Conservation (phyloP, 1,140 invertebrate genomes). For the Aphaenogaster rudis region DNA sequence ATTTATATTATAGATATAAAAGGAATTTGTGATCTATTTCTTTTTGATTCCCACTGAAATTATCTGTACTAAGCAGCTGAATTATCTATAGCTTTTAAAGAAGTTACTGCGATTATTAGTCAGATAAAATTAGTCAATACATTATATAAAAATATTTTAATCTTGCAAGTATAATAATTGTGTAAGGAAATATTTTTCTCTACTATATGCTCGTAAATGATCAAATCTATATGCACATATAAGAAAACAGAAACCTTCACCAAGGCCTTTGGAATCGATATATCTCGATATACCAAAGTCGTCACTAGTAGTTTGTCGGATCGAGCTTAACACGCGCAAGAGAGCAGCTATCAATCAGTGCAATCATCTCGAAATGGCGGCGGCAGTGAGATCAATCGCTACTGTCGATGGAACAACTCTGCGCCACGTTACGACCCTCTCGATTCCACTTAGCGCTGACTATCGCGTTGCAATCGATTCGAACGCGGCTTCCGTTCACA, state of each 20-base stretch:
- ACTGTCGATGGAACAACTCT: conserved; percentile 43
- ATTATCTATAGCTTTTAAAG: neutral
- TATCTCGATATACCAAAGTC: neutral
- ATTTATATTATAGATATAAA: neutral
- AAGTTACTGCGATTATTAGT: neutral
- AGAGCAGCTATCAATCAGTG: conserved; percentile 68
- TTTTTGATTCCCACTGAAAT: neutral
- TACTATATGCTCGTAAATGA: neutral
- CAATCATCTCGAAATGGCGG: conserved; percentile 70
- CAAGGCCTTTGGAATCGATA: conserved; percentile 10
- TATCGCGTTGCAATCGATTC: conserved; percentile 67
- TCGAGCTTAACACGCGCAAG: conserved; percentile 36
- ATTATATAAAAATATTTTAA: neutral
- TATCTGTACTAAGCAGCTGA: neutral
- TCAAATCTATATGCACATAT: neutral
- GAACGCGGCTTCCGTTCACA: conserved; percentile 24
- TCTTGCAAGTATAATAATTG: neutral
- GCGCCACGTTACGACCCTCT: conserved; percentile 63
- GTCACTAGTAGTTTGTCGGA: conserved; percentile 26
- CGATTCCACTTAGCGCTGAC: conserved; percentile 69
- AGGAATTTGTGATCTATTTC: neutral
- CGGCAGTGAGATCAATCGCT: conserved; percentile 64
- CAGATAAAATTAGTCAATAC: neutral
- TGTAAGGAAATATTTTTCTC: neutral
- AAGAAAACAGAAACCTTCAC: neutral